These are phyloP conservation scores for Sebastes glaucus DNA, from an alignment of 2,797 vertebrate species.

Conservation along the genomic window DNA sequence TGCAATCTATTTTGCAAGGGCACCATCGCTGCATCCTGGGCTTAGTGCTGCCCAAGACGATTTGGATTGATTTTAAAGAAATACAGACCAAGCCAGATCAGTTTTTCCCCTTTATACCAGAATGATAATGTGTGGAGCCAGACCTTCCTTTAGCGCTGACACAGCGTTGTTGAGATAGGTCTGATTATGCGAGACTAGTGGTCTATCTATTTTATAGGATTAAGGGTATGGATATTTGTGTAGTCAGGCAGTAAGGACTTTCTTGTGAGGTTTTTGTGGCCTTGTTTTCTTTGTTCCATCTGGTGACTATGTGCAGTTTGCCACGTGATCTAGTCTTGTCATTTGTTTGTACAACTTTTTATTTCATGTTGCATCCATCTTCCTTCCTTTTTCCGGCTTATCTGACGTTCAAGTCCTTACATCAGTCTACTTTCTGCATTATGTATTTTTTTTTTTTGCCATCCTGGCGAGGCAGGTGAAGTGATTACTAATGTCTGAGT, in stretches of 20 bases:
- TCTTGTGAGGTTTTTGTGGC: background rate
- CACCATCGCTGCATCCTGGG: too few relatives aligned
- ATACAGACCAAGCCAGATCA: too few relatives aligned
- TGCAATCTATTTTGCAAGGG: fast-evolving
- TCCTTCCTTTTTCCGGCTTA: background rate
- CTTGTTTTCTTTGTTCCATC: background rate
- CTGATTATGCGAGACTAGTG: too few relatives aligned
- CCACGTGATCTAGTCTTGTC: background rate
- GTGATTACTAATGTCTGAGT: slow-evolving; percentile 41
- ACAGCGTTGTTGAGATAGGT: too few relatives aligned
- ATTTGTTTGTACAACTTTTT: background rate
- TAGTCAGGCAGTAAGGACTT: background rate
- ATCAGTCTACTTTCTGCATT: background rate
- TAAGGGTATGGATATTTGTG: background rate
- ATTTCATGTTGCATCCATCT: background rate
- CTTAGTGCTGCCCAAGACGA: too few relatives aligned
- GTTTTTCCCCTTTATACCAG: too few relatives aligned
- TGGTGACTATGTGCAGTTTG: background rate
- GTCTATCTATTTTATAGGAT: background rate
- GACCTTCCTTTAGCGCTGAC: background rate
- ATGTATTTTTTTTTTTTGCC: background rate
- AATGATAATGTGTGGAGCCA: background rate
- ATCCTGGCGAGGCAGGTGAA: slow-evolving; percentile 26
- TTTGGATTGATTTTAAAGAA: too few relatives aligned
- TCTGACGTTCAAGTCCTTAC: background rate